Base-by-base conservation (phyloP, 1,140 invertebrate species). In the Solenopsis invicta region DNA sequence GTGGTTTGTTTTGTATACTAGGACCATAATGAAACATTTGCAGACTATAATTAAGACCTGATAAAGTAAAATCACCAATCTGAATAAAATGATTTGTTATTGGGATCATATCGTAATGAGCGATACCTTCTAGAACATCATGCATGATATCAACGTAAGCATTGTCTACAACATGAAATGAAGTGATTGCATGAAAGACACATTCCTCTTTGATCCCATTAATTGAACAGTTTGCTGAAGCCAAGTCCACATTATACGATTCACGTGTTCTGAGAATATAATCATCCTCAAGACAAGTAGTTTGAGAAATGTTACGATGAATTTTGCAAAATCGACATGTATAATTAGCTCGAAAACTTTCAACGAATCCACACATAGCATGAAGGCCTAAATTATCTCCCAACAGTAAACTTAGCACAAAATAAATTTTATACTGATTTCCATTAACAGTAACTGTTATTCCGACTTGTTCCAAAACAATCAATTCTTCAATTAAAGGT, bases 301-400 rank as follows among this genome's bases (percentile, higher is more conserved):
- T 75, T 3, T 56, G 8, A 56, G 9, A 13, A 56, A 41, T 8
- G 56, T 18, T 56, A 16, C 52, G 34, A 59, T 75, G 34, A 0
- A 75, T 21, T 76, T 59, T 76, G 12, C 34, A 76, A 76, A 76
- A 61, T 76, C 74, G 24, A 45, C 37, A 76, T 29, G 37, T 24
- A 76, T 24, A 45, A 0, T 59, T 76, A 18, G 54, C 74, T 10
- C 54, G 13, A 6, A 76, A 61, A 45, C 54, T 76, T 76, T 76
- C 37, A 59, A 45, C 21, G 29, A 45, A 76, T 29, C 54, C 54
- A 45, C 54, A 76, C 54, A 76, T 76, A 16, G 37, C 13, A 45
- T 61, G 54, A 59, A 61, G 13, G 1, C 21, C 54, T 10, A 76
- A 61, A 8, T 76, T 61, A 24, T 76, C 74, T 1, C 54, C 54